Base-by-base conservation (phyloP, 2,888 invertebrate genomes). In the Drepanosiphum platanoidis region DNA sequence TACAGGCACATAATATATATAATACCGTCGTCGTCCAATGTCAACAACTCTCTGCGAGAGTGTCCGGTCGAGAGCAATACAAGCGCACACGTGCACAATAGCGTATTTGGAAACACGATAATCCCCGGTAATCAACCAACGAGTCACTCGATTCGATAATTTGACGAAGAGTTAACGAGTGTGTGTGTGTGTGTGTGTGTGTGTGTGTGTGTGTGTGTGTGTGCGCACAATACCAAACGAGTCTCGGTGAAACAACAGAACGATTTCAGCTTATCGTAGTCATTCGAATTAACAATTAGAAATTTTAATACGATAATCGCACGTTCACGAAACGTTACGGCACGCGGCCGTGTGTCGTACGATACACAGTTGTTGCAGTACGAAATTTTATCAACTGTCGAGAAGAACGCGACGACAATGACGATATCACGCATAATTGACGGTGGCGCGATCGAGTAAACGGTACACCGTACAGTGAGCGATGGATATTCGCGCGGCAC, bases 41-140 rank as follows among this genome's bases (percentile, higher is more conserved):
- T 80, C 80, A 80, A 80, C 52, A 34, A 52, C 68, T 80, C 32
- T 68, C 32, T n/a, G n/a, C 7, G 15, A 46, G 34, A 34, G 27
- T 61, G 39, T n/a, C n/a, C 18, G 36, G 13, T n/a, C 36, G 13
- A 27, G 61, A 36, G 13, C 36, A 61, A n/a, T 15, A 58, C 58
- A 58, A 27, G 27, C 32, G 18, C 18, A 34, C 42, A 64, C 27
- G 8, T 1, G 36, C 22, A 18, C 66, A 32, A 32, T 18, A 15
- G 1, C 61, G 1, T 4, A 15, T 42, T 42, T 9, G 11, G 42
- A 42, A n/a, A n/a, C n/a, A n/a, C 42, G 42, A 9, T 11, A 5
- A 2, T 46, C 46, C 18, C 46, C 13, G 46, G n/a, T n/a, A 42
- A 42, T 42, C 1, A 42, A 61, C 8, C 61, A n/a, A n/a, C 22